phyloP scores from a whole-genome alignment of 2,888 invertebrate species.

The Protodeltote pygarga region DNA sequence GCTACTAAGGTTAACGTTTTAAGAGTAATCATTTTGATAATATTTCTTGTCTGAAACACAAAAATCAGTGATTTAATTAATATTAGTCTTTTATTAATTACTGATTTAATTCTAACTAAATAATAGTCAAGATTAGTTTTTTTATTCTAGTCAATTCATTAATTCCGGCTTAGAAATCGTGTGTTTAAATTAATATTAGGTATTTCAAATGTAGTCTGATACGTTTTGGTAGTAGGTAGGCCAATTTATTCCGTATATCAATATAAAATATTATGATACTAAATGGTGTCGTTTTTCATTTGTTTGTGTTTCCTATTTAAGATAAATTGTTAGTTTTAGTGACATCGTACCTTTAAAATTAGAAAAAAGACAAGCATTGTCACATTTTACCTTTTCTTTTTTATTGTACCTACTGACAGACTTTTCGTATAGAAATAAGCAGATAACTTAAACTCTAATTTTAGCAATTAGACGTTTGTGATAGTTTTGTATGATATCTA shows the following conservation, averaged over 20 bases:
- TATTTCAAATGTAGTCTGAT: conserved; percentile 10
- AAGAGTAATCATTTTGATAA: conserved; percentile 25
- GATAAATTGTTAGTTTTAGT: too few relatives aligned
- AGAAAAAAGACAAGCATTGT: too few relatives aligned
- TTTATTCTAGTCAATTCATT: conserved; percentile 16
- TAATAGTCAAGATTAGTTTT: conserved; percentile 18
- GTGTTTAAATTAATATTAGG: conserved; percentile 8
- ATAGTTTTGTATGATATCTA: too few relatives aligned
- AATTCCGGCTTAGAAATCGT: conserved; percentile 10
- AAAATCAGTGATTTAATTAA: conserved; percentile 28
- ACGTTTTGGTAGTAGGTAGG: conserved; percentile 7
- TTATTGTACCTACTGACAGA: too few relatives aligned
- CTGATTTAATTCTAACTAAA: conserved; percentile 30
- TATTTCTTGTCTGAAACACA: conserved; percentile 34
- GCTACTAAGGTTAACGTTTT: conserved; percentile 26
- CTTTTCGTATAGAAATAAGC: too few relatives aligned
- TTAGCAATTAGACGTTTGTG: too few relatives aligned
- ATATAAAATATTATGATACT: too few relatives aligned
- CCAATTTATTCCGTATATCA: conserved; percentile 18
- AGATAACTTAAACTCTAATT: too few relatives aligned
- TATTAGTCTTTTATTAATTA: conserved; percentile 21
- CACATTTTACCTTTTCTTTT: too few relatives aligned
- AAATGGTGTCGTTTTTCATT: too few relatives aligned
- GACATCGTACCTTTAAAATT: too few relatives aligned
- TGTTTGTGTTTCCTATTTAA: too few relatives aligned